Evolutionary conservation across 2,797 vertebrate genomes (phyloP).

Genomic region (Gymnopithys bicolor): DNA sequence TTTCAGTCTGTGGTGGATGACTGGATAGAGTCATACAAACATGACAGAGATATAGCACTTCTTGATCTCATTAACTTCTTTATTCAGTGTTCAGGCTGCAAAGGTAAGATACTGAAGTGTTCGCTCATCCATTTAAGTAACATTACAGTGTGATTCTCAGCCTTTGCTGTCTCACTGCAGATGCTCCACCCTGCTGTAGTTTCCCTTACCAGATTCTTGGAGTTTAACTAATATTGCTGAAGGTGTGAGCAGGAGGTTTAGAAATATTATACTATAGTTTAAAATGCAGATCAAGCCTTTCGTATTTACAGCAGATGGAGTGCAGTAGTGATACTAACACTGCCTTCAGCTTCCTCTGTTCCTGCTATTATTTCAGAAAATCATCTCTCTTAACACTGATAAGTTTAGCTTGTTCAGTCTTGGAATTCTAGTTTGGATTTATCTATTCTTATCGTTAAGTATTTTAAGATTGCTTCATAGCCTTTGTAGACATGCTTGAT

Average conservation of each 20-base stretch:
- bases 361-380: background rate
- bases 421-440: background rate
- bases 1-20: slow-evolving; percentile 96
- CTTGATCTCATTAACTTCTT: slow-evolving; percentile 99
- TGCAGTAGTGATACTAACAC: background rate
- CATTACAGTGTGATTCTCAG: background rate
- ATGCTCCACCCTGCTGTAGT: background rate
- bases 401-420: background rate
- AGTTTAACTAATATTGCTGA: background rate
- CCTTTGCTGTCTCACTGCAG: background rate
- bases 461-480: background rate
- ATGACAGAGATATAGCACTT: slow-evolving; percentile 94
- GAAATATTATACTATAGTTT: background rate
- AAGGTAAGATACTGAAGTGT: slow-evolving; percentile 83
- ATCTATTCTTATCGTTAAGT: background rate
- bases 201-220: background rate
- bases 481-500: background rate
- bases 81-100: slow-evolving; percentile 99
- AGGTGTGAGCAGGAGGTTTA: background rate
- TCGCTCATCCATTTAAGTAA: background rate
- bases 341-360: background rate
- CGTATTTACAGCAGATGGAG: background rate
- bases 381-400: background rate
- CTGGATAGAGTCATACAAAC: slow-evolving; percentile 99
- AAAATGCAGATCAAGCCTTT: background rate